A percentile compares a stretch with the other conserved stretches of the same genome.
Conservation (phyloP, 2,888 invertebrate genomes). For the Mimachlamys varia region DNA sequence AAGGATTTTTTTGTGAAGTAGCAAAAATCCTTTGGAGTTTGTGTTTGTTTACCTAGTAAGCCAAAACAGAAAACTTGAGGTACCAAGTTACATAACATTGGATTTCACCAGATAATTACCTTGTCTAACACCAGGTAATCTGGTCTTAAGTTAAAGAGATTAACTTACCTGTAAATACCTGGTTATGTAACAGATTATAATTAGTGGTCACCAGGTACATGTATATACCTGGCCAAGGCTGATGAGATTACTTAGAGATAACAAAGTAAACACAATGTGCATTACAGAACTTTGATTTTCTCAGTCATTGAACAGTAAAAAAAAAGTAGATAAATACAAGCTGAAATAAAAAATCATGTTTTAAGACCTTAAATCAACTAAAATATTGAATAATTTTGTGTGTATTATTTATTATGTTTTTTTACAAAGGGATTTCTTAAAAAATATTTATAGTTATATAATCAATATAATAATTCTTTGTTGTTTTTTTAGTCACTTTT, state of each 20-base stretch:
- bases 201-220: neutral
- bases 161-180: conserved; percentile 12
- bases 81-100: neutral
- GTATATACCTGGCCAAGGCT: neutral
- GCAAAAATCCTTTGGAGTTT: neutral
- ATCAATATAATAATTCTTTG: too few species aligned
- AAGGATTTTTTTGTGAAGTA: too few species aligned
- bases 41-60: neutral
- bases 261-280: neutral
- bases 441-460: too few species aligned
- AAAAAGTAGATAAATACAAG: too few species aligned
- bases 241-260: neutral
- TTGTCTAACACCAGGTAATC: neutral
- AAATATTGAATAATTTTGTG: too few species aligned
- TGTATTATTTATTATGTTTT: too few species aligned
- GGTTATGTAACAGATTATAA: neutral
- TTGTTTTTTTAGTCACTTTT: too few species aligned
- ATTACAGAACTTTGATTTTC: neutral
- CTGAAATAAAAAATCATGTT: too few species aligned
- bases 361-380: too few species aligned
- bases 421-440: too few species aligned
- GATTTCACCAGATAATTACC: neutral
- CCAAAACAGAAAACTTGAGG: neutral
- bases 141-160: conserved; percentile 27
- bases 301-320: neutral